Conservation (phyloP, 2,888 invertebrate genomes). For the Ischnura elegans region DNA sequence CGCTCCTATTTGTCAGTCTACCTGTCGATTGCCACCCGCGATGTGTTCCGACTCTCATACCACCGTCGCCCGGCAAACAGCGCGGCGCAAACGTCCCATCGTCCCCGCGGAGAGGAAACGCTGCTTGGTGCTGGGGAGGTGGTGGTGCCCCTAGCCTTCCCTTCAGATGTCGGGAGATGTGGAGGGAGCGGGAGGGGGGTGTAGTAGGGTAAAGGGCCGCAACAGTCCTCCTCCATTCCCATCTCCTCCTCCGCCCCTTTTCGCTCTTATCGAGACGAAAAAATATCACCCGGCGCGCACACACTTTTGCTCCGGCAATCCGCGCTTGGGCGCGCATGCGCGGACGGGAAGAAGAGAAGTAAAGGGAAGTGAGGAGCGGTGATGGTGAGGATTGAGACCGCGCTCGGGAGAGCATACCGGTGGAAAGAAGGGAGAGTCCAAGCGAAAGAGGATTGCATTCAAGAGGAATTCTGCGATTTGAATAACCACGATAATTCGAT, state of each 20-base stretch:
- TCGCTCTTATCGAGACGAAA: slow-evolving; percentile 36
- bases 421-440: not conserved
- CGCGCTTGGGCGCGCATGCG: not conserved
- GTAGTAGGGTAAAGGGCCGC: not conserved
- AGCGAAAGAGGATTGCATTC: not conserved
- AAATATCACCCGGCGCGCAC: slow-evolving; percentile 23
- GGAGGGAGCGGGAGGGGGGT: not conserved
- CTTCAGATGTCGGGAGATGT: not conserved
- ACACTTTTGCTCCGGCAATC: not conserved
- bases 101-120: not conserved
- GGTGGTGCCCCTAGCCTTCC: not conserved
- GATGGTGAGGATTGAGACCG: not conserved
- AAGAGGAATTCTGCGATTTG: no score
- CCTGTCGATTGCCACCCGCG: slow-evolving; percentile 48
- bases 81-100: slow-evolving; percentile 11
- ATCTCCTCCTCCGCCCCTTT: not conserved
- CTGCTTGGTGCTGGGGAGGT: not conserved
- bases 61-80: slow-evolving; percentile 47
- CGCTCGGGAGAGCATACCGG: no score
- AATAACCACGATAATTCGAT: no score
- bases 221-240: not conserved
- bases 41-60: slow-evolving; percentile 56
- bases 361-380: not conserved
- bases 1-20: slow-evolving; percentile 56
- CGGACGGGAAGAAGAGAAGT: not conserved